Percentiles rank a stretch among this genome's conserved stretches.
phyloP scores from a whole-genome alignment of 2,888 invertebrate genomes.

The Cinara cedri region DNA sequence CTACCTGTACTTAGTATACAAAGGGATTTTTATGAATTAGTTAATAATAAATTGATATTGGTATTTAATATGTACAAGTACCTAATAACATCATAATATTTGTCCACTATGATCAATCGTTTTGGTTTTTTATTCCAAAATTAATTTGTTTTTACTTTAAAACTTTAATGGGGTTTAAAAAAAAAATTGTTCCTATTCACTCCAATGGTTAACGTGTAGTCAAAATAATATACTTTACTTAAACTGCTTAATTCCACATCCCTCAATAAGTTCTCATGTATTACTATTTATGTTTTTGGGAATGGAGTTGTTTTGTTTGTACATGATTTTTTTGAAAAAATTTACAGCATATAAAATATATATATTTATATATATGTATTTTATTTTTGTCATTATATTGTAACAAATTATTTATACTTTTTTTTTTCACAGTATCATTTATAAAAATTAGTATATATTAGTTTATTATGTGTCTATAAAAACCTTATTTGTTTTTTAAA shows the following conservation, averaged over 20 bases:
- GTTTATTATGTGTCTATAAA: background rate
- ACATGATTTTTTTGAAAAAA: background rate
- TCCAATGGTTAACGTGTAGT: conserved; percentile 38
- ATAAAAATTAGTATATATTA: background rate
- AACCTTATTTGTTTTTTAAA: background rate
- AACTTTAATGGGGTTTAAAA: background rate
- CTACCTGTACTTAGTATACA: background rate
- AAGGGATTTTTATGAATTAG: conserved; percentile 26
- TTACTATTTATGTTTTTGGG: conserved; percentile 7
- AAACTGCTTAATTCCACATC: conserved; percentile 47
- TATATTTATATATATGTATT: background rate
- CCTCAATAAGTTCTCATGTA: conserved; percentile 14
- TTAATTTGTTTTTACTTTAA: conserved; percentile 43
- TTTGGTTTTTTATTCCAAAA: conserved; percentile 40
- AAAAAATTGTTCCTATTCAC: conserved; percentile 51
- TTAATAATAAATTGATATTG: conserved; percentile 1
- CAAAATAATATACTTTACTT: conserved; percentile 41
- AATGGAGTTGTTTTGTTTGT: conserved; percentile 17
- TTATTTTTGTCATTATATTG: conserved; percentile 35
- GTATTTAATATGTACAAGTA: conserved; percentile 16
- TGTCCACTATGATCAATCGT: conserved; percentile 37
- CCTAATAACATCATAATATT: conserved; percentile 19
- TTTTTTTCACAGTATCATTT: conserved; percentile 18
- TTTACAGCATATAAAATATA: background rate
- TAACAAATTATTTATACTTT: conserved; percentile 5